phyloP scores from a whole-genome alignment of 37 sponge, comb jelly and placozoan genomes.

The Mnemiopsis leidyi region DNA sequence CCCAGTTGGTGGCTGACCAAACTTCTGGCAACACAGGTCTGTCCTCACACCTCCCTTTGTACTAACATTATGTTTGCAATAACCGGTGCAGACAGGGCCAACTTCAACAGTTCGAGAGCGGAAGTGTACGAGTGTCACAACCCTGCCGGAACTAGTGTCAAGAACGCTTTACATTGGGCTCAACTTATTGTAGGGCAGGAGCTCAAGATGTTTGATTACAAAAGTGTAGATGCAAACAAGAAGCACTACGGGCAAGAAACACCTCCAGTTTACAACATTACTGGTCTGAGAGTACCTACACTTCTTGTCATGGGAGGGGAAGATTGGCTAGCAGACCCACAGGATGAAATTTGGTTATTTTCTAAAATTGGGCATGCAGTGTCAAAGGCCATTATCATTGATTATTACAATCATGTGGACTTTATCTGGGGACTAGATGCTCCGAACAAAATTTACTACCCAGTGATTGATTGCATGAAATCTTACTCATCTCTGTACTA shows the following conservation, averaged over 20 bases:
- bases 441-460: not conserved
- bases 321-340: slow-evolving; percentile 45
- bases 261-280: slow-evolving; percentile 7
- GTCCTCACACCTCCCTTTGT: not conserved
- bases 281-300: slow-evolving; percentile 20
- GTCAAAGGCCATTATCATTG: not conserved
- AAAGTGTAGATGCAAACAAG: slow-evolving; percentile 4
- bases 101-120: not conserved
- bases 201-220: slow-evolving; percentile 56
- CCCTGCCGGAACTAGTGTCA: slow-evolving; percentile 33
- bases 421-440: slow-evolving; percentile 46
- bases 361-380: not conserved
- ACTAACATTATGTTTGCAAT: not conserved
- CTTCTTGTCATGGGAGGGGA: not conserved
- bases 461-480: slow-evolving; percentile 14
- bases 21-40: not conserved
- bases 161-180: slow-evolving; percentile 12
- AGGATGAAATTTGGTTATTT: slow-evolving; percentile 35
- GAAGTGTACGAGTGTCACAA: slow-evolving; percentile 28
- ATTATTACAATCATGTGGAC: slow-evolving; percentile 41
- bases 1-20: not conserved
- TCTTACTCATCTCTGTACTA: no score
- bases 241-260: not conserved
- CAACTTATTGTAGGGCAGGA: not conserved
- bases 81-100: not conserved